A percentile compares a stretch with the other conserved stretches of the same genome.
phyloP scores from a whole-genome alignment of 2,113 vertebrate species.

The Gallinago paraguaiae region DNA sequence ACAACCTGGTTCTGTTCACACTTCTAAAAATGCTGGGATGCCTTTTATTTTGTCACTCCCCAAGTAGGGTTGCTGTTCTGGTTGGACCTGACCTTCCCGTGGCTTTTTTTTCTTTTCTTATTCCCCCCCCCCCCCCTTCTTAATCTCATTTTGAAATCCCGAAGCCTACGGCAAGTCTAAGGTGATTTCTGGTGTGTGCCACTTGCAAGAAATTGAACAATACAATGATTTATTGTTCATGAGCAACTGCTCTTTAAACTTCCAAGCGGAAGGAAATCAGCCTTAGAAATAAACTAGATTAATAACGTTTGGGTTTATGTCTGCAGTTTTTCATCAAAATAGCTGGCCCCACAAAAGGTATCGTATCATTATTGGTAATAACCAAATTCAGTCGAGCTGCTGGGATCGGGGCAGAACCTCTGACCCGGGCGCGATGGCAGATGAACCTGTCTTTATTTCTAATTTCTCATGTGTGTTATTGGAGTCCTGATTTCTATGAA shows the following conservation, averaged over 20 bases:
- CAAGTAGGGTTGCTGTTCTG: not conserved
- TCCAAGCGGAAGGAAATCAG: not conserved
- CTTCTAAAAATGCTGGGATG: not conserved
- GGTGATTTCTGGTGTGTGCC: conserved; percentile 5
- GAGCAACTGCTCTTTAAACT: not conserved
- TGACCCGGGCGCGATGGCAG: not conserved
- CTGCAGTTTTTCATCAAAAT: not conserved
- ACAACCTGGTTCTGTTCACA: not conserved
- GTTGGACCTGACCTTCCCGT: not conserved
- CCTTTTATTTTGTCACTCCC: not conserved
- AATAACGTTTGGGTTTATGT: not conserved
- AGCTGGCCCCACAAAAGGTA: not conserved
- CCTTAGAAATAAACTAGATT: not conserved
- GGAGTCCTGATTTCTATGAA: not conserved
- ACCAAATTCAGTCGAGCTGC: not conserved
- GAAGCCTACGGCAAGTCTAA: not conserved
- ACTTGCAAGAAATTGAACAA: not conserved
- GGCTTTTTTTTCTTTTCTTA: not conserved
- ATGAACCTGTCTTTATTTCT: not conserved
- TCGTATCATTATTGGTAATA: not conserved
- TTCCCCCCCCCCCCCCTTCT: too few relatives aligned
- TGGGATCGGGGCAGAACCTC: not conserved
- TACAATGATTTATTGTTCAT: not conserved
- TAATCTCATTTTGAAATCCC: conserved; percentile 28
- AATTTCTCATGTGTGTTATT: not conserved